A percentile compares a stretch with the other conserved stretches of the same genome.
phyloP scores from a whole-genome alignment of 2,113 vertebrate genomes.

The Cyanoliseus patagonus region DNA sequence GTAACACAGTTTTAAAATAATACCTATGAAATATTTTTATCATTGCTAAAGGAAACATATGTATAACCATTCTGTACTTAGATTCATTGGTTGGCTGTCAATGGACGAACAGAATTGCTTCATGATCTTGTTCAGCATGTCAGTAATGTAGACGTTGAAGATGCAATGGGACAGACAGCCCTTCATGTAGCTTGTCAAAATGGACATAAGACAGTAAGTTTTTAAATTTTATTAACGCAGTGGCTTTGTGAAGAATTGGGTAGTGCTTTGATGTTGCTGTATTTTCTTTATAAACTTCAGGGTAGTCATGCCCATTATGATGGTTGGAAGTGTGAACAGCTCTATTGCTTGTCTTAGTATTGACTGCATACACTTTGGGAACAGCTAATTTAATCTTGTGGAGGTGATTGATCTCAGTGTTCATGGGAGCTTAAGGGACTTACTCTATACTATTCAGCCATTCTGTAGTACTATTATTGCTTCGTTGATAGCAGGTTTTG shows the following conservation, averaged over 20 bases:
- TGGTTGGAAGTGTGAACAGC: neutral
- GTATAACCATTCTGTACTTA: conserved; percentile 29
- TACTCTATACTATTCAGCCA: neutral
- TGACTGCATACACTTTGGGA: neutral
- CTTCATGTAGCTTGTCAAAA: conserved; percentile 98
- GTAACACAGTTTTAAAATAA: neutral
- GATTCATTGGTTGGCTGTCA: conserved; percentile 98
- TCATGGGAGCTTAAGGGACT: neutral
- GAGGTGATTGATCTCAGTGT: neutral
- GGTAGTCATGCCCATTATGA: neutral
- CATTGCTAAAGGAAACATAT: neutral
- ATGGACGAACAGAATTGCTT: conserved; percentile 93
- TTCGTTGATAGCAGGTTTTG: neutral
- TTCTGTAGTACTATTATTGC: neutral
- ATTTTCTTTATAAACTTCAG: neutral
- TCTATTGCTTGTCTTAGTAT: neutral
- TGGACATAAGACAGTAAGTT: conserved; percentile 92
- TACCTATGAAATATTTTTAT: neutral
- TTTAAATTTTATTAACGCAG: neutral
- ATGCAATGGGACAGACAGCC: conserved; percentile 97
- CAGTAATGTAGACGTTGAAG: conserved; percentile 94
- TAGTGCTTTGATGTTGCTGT: neutral
- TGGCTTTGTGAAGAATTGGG: neutral
- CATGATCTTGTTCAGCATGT: conserved; percentile 97
- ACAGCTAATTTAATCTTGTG: neutral